Percentiles rank a stretch among this genome's conserved stretches.
These are phyloP conservation scores for Pluvialis apricaria DNA, from an alignment of 2,113 vertebrate genomes.

Conservation along the genomic window DNA sequence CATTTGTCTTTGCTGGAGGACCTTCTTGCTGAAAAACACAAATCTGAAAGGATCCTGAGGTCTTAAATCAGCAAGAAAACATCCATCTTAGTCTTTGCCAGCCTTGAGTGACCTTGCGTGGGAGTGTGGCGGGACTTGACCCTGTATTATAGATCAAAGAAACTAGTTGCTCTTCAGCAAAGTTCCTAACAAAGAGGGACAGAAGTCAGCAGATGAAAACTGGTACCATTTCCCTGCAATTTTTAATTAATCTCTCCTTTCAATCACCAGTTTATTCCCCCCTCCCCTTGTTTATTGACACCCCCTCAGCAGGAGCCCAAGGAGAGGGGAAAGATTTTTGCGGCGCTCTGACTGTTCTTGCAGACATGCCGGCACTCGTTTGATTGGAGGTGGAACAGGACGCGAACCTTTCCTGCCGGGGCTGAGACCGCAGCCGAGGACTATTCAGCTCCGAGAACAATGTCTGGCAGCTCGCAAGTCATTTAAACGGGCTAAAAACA, in stretches of 20 bases:
- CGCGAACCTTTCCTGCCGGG: neutral
- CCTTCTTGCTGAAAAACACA: neutral
- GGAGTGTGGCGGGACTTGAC: neutral
- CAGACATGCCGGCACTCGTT: constrained; percentile 11
- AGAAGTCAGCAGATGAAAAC: neutral
- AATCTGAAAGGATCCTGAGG: neutral
- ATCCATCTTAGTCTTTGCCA: neutral
- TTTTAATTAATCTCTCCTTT: neutral
- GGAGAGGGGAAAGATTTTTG: neutral
- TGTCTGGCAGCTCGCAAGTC: constrained; percentile 20
- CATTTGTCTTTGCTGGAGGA: neutral
- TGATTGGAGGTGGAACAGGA: constrained; percentile 16
- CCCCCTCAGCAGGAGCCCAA: neutral
- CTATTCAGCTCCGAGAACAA: constrained; percentile 32
- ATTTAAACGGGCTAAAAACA: neutral
- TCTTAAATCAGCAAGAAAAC: neutral
- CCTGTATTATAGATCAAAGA: neutral
- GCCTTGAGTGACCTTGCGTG: neutral
- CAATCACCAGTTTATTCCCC: neutral
- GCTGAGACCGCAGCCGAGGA: neutral
- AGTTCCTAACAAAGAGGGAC: neutral
- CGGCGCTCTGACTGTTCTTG: neutral
- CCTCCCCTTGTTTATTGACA: neutral
- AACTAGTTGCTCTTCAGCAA: neutral
- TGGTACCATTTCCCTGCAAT: accelerated